Percentiles rank a stretch among this genome's conserved stretches.
phyloP scores from a whole-genome alignment of 2,797 vertebrate species.

The Periophthalmus magnuspinnatus region DNA sequence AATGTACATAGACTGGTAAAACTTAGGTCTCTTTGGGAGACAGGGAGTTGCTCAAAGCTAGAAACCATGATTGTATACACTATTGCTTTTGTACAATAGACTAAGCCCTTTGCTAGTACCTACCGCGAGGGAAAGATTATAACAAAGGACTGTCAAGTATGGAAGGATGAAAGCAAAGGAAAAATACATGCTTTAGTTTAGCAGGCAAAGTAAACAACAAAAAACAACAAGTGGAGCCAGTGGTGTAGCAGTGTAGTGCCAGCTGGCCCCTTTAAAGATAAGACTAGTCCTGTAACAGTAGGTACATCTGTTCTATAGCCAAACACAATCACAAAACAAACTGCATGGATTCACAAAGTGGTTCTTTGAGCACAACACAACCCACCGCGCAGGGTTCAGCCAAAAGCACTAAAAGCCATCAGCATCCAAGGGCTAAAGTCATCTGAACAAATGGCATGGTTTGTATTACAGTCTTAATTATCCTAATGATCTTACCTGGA shows the following conservation, averaged over 20 bases:
- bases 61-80: conserved; percentile 27
- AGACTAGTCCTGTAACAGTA: conserved; percentile 10
- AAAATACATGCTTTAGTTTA: conserved; percentile 23
- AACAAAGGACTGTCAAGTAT: conserved; percentile 33
- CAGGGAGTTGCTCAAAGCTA: conserved; percentile 28
- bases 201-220: conserved; percentile 22
- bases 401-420: neutral
- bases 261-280: conserved; percentile 30
- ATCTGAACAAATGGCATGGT: neutral
- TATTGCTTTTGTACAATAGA: conserved; percentile 27
- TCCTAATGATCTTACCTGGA: neutral
- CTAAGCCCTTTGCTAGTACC: conserved; percentile 23
- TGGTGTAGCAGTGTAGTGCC: conserved; percentile 9
- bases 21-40: conserved; percentile 41
- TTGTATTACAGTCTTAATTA: neutral
- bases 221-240: conserved; percentile 29
- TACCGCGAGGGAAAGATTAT: conserved; percentile 40
- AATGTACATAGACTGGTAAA: conserved; percentile 54
- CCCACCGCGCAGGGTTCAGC: neutral
- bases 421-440: neutral
- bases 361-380: conserved; percentile 19
- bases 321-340: conserved; percentile 8
- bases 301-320: conserved; percentile 20
- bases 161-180: conserved; percentile 18
- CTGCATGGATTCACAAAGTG: conserved; percentile 20